Base-by-base conservation (phyloP, 2,113 vertebrate genomes). In the Hyperopisus bebe region DNA sequence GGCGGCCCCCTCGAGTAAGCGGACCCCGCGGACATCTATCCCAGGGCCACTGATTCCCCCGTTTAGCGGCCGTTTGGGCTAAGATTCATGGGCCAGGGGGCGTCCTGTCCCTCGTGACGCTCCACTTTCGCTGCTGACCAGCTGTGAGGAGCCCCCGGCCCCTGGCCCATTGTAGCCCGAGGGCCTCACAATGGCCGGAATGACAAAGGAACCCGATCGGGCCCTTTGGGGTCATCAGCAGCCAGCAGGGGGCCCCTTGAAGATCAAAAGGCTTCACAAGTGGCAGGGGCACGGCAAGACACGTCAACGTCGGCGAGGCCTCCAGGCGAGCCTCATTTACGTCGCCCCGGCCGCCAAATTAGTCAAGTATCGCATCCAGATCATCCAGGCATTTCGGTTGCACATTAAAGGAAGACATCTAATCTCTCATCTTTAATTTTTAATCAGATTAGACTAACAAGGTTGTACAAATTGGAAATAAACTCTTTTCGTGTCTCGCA, bases 51-150 rank as follows among this genome's bases (percentile, higher is more conserved):
- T n/a, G 10, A 46, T 84, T 84, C 74, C 82, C 44, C 44, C 44
- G 19, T 84, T 47, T 24, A n/a, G 82, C 21, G 44, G 8, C 44
- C 82, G 24, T 48, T 88, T 77, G n/a, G 47, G 88, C 42, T 46
- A 50, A 88, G 88, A 88, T 74, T 88, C 62, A 74, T 74, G 62
- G 62, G 66, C 58, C 46, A n/a, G 31, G 44, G 46, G 44, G 27
- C 19, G 46, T 51, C n/a, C 27, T 3, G 46, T 35, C 13, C 46
- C 24, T 27, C 17, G 19, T 31, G 88, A 15, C 9, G 70, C 15
- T 47, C 17, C 27, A 17, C 42, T 89, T 70, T 80, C n/a, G 70
- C 74, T 82, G 88, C 88, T 88, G 66, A 74, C 88, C 88, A 88
- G 88, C 88, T 88, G 88, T 70, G 21, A 27, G 47, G 62, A 44